phyloP scores from a whole-genome alignment of 2,888 invertebrate species.

The Hylaea fasciaria region DNA sequence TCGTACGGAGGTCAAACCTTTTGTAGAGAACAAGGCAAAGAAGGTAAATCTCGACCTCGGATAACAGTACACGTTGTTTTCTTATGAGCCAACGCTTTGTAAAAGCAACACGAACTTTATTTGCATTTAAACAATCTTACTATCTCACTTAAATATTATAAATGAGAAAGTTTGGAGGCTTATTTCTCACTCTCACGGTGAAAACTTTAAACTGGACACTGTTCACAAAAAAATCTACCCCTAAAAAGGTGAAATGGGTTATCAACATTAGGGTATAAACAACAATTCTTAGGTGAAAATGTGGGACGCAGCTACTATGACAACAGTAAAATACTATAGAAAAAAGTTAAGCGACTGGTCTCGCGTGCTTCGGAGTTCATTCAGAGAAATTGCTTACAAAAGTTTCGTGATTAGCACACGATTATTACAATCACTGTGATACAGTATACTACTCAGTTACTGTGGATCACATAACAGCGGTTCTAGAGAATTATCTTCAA shows the following conservation, averaged over 20 bases:
- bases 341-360: conserved; percentile 11
- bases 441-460: conserved; percentile 2
- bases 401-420: neutral
- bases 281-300: too few relatives aligned
- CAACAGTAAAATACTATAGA: too few relatives aligned
- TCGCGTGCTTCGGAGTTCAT: conserved; percentile 22
- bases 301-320: too few relatives aligned
- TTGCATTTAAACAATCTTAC: neutral
- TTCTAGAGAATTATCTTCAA: conserved; percentile 19
- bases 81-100: conserved; percentile 9
- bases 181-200: too few relatives aligned
- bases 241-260: too few relatives aligned
- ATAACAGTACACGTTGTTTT: conserved; percentile 11
- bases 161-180: too few relatives aligned
- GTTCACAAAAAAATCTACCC: too few relatives aligned
- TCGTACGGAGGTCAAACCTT: conserved; percentile 19
- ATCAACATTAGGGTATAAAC: too few relatives aligned
- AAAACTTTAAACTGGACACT: too few relatives aligned
- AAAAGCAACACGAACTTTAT: conserved; percentile 4
- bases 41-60: conserved; percentile 29
- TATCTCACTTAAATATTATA: too few relatives aligned
- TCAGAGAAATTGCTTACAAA: conserved; percentile 16
- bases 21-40: conserved; percentile 32
- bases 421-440: conserved; percentile 21
- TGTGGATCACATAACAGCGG: neutral